Evolutionary conservation across 1,140 invertebrate genomes (phyloP).

Genomic region (Parapsyche elsis): DNA sequence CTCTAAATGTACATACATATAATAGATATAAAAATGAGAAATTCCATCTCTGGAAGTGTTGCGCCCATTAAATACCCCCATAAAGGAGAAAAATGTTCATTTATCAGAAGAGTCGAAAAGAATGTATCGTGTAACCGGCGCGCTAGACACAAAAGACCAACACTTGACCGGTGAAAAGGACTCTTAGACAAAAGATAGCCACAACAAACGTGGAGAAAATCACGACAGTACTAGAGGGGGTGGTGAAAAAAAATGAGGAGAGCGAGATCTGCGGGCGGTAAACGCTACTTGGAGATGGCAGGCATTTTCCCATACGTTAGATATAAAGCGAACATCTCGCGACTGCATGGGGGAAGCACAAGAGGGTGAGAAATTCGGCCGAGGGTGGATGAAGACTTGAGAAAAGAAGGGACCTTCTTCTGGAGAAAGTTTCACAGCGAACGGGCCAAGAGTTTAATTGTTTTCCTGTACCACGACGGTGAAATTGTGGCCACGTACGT

Average conservation of each 20-base stretch:
- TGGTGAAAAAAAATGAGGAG: constrained; percentile 25
- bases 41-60: not conserved
- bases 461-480: constrained; percentile 58
- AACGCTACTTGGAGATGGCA: constrained; percentile 29
- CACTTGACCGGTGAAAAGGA: constrained; percentile 50
- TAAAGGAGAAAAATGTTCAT: constrained; percentile 44
- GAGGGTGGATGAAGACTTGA: constrained; percentile 34
- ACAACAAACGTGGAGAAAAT: constrained; percentile 48
- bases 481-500: constrained; percentile 51
- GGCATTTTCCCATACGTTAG: constrained; percentile 34
- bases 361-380: constrained; percentile 4
- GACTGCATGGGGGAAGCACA: not conserved
- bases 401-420: constrained; percentile 46
- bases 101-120: constrained; percentile 39
- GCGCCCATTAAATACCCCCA: constrained; percentile 27
- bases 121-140: constrained; percentile 38
- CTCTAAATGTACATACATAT: too few relatives aligned
- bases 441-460: constrained; percentile 62
- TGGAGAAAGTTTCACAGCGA: constrained; percentile 49
- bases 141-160: constrained; percentile 45
- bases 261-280: constrained; percentile 23
- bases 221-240: constrained; percentile 13
- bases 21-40: too few relatives aligned
- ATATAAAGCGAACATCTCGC: constrained; percentile 11
- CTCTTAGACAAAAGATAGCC: constrained; percentile 46